Evolutionary conservation across 2,113 vertebrate genomes (phyloP), one percentile per base, ranked within the genome.

Genomic region (Ictalurus punctatus): DNA sequence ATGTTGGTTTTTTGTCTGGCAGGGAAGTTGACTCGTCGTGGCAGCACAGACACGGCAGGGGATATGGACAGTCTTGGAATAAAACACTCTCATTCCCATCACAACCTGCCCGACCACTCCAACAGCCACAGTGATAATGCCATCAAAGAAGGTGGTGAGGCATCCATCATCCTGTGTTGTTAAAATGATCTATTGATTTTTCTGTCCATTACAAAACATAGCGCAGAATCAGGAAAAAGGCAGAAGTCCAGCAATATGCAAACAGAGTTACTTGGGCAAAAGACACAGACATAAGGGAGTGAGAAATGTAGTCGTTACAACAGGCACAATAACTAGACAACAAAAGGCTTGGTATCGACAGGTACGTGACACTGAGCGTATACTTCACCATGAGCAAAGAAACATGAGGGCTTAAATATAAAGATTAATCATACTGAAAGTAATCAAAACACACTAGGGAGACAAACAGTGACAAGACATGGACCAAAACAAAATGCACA

Each of bases 121-220:
- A 99, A 99, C 96, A 99, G 98, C 94, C 98, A 99, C 27, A 97
- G 97, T 19, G 98, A 99, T 8, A 97, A 97, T 92, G 96, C 97
- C 0, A 95, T 97, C 93, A 97, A 97, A 93, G 97, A 99, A 94
- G 97, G 97, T 96, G 97, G 97, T 98, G 92, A 93, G 86, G 19
- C 34, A 84, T 58, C 83, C 30, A 25, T 44, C 4, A 27, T 44
- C 34, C 37, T 1, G 2, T 40, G 14, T 21, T 58, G 2, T 56
- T 7, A 58, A 23, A 79, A 54, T 16, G 13, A 48, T 78, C 52
- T 2, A 78, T 48, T 23, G 27, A 16, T 52, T 40, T 76, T 44
- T 40, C 19, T 40, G 71, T 73, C 17, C 12, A 13, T 10, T 71
- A 13, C 19, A 21, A 40, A 40, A 40, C 34, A 19, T 40, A 12